These are phyloP conservation scores for Hermodice carunculata DNA, from an alignment of 2,888 invertebrate genomes.

Conservation along the genomic window DNA sequence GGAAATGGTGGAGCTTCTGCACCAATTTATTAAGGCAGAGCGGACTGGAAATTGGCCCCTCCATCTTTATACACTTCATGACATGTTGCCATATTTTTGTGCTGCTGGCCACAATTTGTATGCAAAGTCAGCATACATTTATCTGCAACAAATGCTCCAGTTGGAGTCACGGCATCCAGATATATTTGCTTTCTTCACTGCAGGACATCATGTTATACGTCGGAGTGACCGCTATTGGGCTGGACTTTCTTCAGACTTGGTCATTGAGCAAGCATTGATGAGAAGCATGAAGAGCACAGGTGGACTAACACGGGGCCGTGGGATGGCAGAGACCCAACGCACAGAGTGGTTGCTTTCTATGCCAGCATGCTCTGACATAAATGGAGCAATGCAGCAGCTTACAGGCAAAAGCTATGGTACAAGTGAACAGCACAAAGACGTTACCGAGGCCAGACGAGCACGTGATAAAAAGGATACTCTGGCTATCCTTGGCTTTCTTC, in stretches of 20 bases:
- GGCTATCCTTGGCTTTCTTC: slow-evolving; percentile 26
- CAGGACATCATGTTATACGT: slow-evolving; percentile 37
- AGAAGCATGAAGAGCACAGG: slow-evolving; percentile 43
- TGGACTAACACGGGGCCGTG: slow-evolving; percentile 32
- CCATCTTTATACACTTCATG: slow-evolving; percentile 25
- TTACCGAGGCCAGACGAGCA: slow-evolving; percentile 13
- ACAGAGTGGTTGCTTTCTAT: slow-evolving; percentile 34
- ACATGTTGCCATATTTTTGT: slow-evolving; percentile 37
- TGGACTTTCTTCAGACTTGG: slow-evolving; percentile 46
- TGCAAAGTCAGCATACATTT: slow-evolving; percentile 46
- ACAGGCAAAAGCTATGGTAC: slow-evolving; percentile 14
- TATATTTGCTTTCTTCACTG: slow-evolving; percentile 27
- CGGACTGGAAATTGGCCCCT: slow-evolving; percentile 28
- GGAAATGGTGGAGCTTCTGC: slow-evolving; percentile 33
- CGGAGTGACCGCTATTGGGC: slow-evolving; percentile 44
- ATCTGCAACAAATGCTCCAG: slow-evolving; percentile 44
- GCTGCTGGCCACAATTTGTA: slow-evolving; percentile 46
- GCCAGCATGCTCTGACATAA: slow-evolving; percentile 35
- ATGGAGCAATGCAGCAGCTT: slow-evolving; percentile 31
- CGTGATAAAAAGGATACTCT: slow-evolving; percentile 36
- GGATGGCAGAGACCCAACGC: slow-evolving; percentile 26
- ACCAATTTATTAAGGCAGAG: slow-evolving; percentile 26
- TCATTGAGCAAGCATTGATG: slow-evolving; percentile 50
- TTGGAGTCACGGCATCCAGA: slow-evolving; percentile 38
- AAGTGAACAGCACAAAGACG: slow-evolving; percentile 31